Base-by-base conservation (phyloP, 2,888 invertebrate genomes). In the Athalia rosae region DNA sequence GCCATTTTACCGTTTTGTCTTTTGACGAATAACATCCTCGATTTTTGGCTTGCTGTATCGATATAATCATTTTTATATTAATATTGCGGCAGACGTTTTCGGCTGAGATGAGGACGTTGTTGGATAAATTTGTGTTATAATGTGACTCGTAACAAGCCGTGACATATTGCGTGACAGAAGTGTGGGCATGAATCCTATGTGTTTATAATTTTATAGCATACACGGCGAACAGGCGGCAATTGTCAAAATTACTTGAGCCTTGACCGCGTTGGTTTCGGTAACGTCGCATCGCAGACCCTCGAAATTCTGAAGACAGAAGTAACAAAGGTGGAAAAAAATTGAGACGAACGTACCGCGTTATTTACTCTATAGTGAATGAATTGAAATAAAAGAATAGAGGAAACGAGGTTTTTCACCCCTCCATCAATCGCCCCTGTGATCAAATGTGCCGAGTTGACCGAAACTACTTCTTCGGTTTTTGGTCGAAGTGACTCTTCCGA, bases 211-310 rank as follows among this genome's bases (percentile, higher is more conserved):
- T 28, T 28, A 28, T 28, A 53, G 67, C 11, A 41, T 67, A 28
- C 2, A 28, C 53, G n/a, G 47, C n/a, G 53, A 77, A 56, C 9
- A 77, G 71, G 13, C 59, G 15, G 28, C 61, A 77, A 77, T 79
- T 79, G 77, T 79, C 61, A 77, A 78, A 77, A 77, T 78, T 79
- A 53, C 41, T 59, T 50, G 61, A 78, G 62, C 78, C 76, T 78
- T 78, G 78, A 76, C 78, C 78, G 78, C 78, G 45, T 62, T 77
- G 5, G 56, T 63, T 76, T 63, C 64, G 47, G 61, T 28, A 28
- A 28, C 28, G 28, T 28, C 28, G 28, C 28, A 28, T 28, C 28
- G 28, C 47, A 61, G 45, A 71, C 56, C 13, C 71, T 58, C 58
- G 71, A 71, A 69, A 71, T 13, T 13, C 61, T 53, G 9, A n/a